A percentile compares a stretch with the other conserved stretches of the same genome.
Evolutionary conservation across 2,797 vertebrate genomes (phyloP).

Genomic region (Bovichtus variegatus): DNA sequence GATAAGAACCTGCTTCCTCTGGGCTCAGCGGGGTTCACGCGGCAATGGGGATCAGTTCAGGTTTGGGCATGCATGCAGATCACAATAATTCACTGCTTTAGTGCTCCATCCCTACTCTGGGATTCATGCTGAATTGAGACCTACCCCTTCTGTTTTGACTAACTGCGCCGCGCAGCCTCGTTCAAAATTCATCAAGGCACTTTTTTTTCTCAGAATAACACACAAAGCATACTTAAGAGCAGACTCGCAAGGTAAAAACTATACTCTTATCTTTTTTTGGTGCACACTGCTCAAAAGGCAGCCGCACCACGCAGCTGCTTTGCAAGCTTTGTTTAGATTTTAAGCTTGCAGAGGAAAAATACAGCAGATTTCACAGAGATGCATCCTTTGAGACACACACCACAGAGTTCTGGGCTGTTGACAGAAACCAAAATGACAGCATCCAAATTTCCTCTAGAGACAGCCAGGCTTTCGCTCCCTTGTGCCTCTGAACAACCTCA

Average conservation of each 20-base stretch:
- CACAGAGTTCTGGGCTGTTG: constrained; percentile 40
- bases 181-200: constrained; percentile 74
- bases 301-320: constrained; percentile 33
- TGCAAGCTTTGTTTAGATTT: constrained; percentile 57
- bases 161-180: constrained; percentile 59
- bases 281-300: constrained; percentile 27
- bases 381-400: constrained; percentile 51
- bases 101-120: constrained; percentile 40
- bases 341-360: constrained; percentile 11
- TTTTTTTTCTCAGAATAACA: constrained; percentile 62
- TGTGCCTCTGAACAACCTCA: constrained; percentile 33
- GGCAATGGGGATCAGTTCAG: constrained; percentile 62
- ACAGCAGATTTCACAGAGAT: constrained; percentile 33
- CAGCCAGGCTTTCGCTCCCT: constrained; percentile 20
- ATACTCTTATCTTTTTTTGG: constrained; percentile 38
- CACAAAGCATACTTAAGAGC: constrained; percentile 57
- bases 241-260: constrained; percentile 36
- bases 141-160: constrained; percentile 56
- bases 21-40: constrained; percentile 68
- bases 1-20: constrained; percentile 75
- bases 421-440: constrained; percentile 61
- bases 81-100: constrained; percentile 46
- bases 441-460: constrained; percentile 63
- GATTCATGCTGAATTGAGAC: constrained; percentile 52
- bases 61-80: constrained; percentile 72